Conservation (phyloP, 2,888 invertebrate genomes). For the Epistrophe eligans region DNA sequence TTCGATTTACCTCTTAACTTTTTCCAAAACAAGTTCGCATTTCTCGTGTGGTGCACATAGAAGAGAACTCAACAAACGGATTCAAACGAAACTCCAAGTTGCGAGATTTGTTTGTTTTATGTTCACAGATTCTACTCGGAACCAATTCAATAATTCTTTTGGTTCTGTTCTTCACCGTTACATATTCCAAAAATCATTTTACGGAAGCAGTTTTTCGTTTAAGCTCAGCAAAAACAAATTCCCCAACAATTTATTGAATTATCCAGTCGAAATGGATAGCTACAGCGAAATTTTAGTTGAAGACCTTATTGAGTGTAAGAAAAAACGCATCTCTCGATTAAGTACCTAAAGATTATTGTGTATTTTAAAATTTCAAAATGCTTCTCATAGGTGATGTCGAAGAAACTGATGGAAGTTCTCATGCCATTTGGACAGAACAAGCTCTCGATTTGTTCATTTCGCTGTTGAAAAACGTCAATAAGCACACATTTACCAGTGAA, state of each 20-base stretch:
- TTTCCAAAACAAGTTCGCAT: constrained; percentile 28
- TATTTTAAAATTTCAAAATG: not conserved
- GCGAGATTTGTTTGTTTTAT: constrained; percentile 61
- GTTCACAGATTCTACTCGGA: not conserved
- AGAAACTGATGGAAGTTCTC: constrained; percentile 11
- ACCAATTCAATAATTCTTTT: not conserved
- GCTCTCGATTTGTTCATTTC: constrained; percentile 68
- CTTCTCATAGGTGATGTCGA: constrained; percentile 38
- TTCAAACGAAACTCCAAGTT: not conserved
- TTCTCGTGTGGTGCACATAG: not conserved
- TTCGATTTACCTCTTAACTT: not conserved
- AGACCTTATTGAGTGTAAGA: constrained; percentile 65
- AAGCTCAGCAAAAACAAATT: not conserved
- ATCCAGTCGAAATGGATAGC: constrained; percentile 21
- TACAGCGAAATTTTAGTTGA: constrained; percentile 49
- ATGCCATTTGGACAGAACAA: constrained; percentile 65
- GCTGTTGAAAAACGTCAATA: constrained; percentile 47
- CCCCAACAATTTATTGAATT: not conserved
- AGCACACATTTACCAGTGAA: constrained; percentile 14
- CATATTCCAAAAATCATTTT: not conserved
- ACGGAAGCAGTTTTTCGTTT: not conserved
- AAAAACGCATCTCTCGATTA: not conserved
- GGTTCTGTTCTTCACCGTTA: not conserved
- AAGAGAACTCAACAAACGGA: constrained; percentile 50
- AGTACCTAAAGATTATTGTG: too few relatives aligned